Percentiles rank a stretch among this genome's conserved stretches.
Evolutionary conservation across 2,113 vertebrate genomes (phyloP).

Genomic region (Clarias macrocephalus): DNA sequence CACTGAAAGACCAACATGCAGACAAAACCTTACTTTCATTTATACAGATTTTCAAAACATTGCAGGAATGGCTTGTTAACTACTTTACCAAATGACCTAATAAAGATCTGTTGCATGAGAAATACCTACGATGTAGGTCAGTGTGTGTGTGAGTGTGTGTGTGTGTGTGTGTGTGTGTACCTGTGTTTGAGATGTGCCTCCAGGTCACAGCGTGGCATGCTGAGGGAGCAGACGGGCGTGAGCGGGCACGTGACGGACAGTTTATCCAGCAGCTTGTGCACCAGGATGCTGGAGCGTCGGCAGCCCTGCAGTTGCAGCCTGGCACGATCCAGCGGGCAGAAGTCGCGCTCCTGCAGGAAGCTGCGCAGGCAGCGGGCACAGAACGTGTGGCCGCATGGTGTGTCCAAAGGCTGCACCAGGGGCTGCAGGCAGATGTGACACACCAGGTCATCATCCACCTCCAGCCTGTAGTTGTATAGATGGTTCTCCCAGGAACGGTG

Average conservation of each 20-base stretch:
- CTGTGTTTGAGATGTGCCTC: constrained; percentile 96
- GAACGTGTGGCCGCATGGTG: constrained; percentile 98
- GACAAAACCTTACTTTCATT: too few relatives aligned
- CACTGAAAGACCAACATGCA: too few relatives aligned
- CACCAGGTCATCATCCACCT: constrained; percentile 96
- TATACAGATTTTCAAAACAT: neutral
- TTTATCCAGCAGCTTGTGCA: constrained; percentile 97
- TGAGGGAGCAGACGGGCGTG: constrained; percentile 83
- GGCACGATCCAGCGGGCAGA: constrained; percentile 93
- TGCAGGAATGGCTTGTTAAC: neutral
- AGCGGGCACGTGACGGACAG: constrained; percentile 89
- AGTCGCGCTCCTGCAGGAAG: constrained; percentile 95
- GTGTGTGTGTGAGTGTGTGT: constrained; percentile 11
- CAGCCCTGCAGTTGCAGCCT: constrained; percentile 90
- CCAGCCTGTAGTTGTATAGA: constrained; percentile 94
- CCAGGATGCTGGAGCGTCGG: constrained; percentile 94
- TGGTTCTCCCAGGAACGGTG: constrained; percentile 95
- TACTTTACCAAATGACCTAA: neutral
- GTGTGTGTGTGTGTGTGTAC: constrained; percentile 67
- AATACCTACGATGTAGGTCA: neutral
- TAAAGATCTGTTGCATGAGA: neutral
- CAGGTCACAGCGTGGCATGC: constrained; percentile 94
- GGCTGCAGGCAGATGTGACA: constrained; percentile 99
- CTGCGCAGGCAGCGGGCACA: constrained; percentile 95
- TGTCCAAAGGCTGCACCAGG: constrained; percentile 92